Percentiles rank a stretch among this genome's conserved stretches.
Conservation (phyloP, 2,888 invertebrate genomes). For the Idaea biselata region DNA sequence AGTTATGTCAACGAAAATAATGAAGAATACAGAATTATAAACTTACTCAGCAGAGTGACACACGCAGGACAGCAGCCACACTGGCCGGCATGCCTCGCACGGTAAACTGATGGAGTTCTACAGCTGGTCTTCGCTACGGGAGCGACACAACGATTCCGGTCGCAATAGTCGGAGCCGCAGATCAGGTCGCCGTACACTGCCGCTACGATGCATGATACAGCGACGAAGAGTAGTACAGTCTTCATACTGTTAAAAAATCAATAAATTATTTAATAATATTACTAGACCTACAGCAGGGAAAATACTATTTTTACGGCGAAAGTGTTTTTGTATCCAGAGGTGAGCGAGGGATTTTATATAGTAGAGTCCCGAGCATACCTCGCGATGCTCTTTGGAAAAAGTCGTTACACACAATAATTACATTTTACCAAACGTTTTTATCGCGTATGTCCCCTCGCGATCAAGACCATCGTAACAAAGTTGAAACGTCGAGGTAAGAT, state of each 20-base stretch:
- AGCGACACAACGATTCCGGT: constrained; percentile 54
- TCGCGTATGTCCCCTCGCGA: too few relatives aligned
- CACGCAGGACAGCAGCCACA: constrained; percentile 76
- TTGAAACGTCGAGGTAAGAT: too few relatives aligned
- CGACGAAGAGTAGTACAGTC: constrained; percentile 45
- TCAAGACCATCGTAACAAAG: too few relatives aligned
- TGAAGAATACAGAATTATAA: background rate
- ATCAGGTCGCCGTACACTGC: constrained; percentile 61
- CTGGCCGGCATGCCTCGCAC: constrained; percentile 61
- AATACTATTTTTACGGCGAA: too few relatives aligned
- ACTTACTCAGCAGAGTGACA: constrained; percentile 57
- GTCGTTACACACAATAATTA: too few relatives aligned
- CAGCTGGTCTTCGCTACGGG: constrained; percentile 49
- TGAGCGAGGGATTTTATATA: too few relatives aligned
- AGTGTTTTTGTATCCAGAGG: too few relatives aligned
- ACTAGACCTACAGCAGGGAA: too few relatives aligned
- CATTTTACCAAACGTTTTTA: too few relatives aligned
- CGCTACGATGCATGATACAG: constrained; percentile 54
- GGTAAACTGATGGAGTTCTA: constrained; percentile 51
- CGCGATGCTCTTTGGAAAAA: too few relatives aligned
- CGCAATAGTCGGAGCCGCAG: constrained; percentile 67
- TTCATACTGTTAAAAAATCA: constrained; percentile 58
- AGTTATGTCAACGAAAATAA: background rate
- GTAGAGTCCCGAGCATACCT: too few relatives aligned
- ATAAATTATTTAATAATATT: too few relatives aligned